Base-by-base conservation (phyloP, 2,888 invertebrate genomes). In the Tetheella fluctuosa region DNA sequence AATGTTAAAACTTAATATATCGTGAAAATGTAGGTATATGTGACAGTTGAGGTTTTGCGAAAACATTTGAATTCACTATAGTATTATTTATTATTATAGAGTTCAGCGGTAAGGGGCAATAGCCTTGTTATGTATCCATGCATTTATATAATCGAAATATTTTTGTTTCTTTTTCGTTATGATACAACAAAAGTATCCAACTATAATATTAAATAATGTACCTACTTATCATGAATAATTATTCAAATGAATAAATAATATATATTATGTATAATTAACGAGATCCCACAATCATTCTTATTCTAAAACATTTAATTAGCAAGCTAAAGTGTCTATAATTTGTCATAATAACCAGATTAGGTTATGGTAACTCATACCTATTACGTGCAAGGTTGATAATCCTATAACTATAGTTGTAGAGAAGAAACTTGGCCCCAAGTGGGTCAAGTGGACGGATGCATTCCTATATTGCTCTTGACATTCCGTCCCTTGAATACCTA, bases 371-470 rank as follows among this genome's bases (percentile, higher is more conserved):
- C 28, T 15, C 30, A 28, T 54, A 64, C 57, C 57, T 67, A 68
- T 61, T 69, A 74, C 69, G 63, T 56, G 67, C 75, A 71, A 74
- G 74, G 73, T 59, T 58, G 30, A 30, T 25, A 61, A 54, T 23
- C 58, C 52, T 52, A 37, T 53, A 39, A 39, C 20, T 65, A 59
- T 23, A 23, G 57, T 17, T 67, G 68, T 74, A 72, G 71, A 77
- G 73, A 78, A 75, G 77, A 74, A 80, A 79, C 74, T 67, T 69
- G 74, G 64, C 59, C 60, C 62, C 63, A 89, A 81, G 75, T 85
- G 81, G 88, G 89, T 89, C 86, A 88, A 85, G 85, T 80, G 67
- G 72, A 79, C 82, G 82, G 84, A 85, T 84, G 80, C 79, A 79
- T 79, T 80, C 76, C 68, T 79, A 61, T 59, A 64, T 63, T 81